phyloP scores from a whole-genome alignment of 2,113 vertebrate genomes.

The Phalacrocorax brasilianus region DNA sequence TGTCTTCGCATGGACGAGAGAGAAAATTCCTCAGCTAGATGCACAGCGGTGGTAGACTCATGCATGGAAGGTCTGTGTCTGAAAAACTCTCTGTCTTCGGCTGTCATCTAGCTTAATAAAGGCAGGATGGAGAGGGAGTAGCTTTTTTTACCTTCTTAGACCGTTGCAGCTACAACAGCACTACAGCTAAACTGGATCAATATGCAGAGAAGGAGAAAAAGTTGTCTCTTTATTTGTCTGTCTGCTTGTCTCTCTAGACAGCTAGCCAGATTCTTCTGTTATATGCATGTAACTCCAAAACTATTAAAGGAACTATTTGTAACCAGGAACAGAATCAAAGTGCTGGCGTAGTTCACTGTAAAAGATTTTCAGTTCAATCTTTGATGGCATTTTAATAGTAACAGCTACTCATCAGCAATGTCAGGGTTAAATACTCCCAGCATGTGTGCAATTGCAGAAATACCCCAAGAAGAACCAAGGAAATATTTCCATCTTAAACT shows the following conservation, averaged over 20 bases:
- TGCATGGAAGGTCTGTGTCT: not conserved
- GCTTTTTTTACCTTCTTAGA: not conserved
- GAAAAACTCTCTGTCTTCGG: constrained; percentile 29
- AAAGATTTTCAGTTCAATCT: not conserved
- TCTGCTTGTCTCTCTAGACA: not conserved
- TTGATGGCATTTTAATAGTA: not conserved
- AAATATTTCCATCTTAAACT: constrained; percentile 53
- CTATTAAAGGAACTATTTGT: constrained; percentile 19
- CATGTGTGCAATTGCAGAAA: constrained; percentile 37
- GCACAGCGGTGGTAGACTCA: not conserved
- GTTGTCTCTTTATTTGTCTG: not conserved
- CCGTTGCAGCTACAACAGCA: not conserved
- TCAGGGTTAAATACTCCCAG: constrained; percentile 66
- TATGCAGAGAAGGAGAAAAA: not conserved
- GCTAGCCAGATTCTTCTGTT: constrained; percentile 5
- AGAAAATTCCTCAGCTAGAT: not conserved
- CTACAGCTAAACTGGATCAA: not conserved
- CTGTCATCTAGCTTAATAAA: not conserved
- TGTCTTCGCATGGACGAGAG: not conserved
- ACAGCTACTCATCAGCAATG: not conserved
- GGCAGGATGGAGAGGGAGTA: not conserved
- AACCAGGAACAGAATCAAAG: constrained; percentile 14
- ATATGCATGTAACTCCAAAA: not conserved
- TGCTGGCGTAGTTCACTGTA: not conserved
- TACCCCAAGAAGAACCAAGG: constrained; percentile 41